Conservation (phyloP, 1,140 invertebrate genomes). For the Pseudomyrmex sp. region DNA sequence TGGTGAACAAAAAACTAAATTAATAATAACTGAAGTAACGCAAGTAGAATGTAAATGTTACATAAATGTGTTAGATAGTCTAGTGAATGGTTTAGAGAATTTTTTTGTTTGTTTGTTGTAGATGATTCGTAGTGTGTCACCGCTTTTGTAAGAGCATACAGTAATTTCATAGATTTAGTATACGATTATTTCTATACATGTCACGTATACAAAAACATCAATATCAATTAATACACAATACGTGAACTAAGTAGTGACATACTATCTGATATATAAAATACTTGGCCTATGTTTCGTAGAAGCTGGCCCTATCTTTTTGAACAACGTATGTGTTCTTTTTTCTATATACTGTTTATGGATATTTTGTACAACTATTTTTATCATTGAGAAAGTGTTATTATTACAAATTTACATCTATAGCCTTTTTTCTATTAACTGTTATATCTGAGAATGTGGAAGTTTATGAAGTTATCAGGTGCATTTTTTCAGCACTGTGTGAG, state of each 20-base stretch:
- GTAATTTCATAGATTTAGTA: slow-evolving; percentile 31
- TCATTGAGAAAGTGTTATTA: slow-evolving; percentile 20
- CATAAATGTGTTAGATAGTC: slow-evolving; percentile 39
- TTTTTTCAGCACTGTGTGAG: slow-evolving; percentile 40
- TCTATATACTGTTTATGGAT: slow-evolving; percentile 11
- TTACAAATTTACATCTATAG: slow-evolving; percentile 36
- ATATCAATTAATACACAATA: slow-evolving; percentile 21
- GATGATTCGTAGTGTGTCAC: background rate
- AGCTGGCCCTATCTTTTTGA: slow-evolving; percentile 10
- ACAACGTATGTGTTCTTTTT: slow-evolving; percentile 33
- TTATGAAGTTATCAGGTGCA: slow-evolving; percentile 31
- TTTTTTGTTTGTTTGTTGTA: background rate
- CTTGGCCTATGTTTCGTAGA: slow-evolving; percentile 28
- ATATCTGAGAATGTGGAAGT: slow-evolving; percentile 21
- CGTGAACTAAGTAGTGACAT: slow-evolving; percentile 10
- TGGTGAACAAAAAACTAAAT: slow-evolving; percentile 5
- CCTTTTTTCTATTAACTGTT: slow-evolving; percentile 22
- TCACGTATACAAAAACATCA: slow-evolving; percentile 11
- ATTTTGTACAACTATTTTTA: no score
- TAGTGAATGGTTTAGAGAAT: slow-evolving; percentile 28
- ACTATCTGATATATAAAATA: background rate
- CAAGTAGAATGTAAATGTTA: slow-evolving; percentile 8
- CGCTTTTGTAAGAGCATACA: background rate
- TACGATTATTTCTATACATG: background rate
- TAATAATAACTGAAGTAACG: slow-evolving; percentile 18